Conservation (phyloP, 2,888 invertebrate genomes). For the Macropis europaea region DNA sequence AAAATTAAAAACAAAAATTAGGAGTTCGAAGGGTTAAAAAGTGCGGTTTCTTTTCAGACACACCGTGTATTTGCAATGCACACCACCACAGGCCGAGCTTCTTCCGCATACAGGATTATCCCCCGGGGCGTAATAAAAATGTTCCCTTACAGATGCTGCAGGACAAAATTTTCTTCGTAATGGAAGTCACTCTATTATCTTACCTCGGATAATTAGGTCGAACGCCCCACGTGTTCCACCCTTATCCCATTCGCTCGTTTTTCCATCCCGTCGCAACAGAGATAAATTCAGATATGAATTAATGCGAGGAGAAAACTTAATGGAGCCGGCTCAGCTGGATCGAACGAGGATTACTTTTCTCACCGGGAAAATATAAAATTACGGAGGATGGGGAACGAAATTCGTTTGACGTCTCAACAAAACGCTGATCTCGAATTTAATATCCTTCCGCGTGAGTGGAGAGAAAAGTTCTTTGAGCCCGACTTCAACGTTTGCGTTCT, state of each 20-base stretch:
- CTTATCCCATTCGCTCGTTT: neutral
- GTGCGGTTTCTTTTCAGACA: too few relatives aligned
- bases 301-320: slow-evolving; percentile 21
- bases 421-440: neutral
- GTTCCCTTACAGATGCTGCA: slow-evolving; percentile 37
- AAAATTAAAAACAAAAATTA: too few relatives aligned
- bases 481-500: neutral
- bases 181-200: slow-evolving; percentile 52
- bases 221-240: slow-evolving; percentile 16
- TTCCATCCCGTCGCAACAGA: neutral
- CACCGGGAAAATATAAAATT: slow-evolving; percentile 18
- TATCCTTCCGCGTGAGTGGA: neutral
- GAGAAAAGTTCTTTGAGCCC: neutral
- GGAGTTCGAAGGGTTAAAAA: too few relatives aligned
- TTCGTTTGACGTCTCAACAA: slow-evolving; percentile 5
- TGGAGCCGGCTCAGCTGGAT: slow-evolving; percentile 18
- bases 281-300: slow-evolving; percentile 44
- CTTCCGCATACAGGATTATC: slow-evolving; percentile 20
- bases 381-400: neutral
- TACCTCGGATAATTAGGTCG: slow-evolving; percentile 49
- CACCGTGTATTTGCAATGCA: slow-evolving; percentile 21
- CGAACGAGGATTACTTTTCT: slow-evolving; percentile 23
- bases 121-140: slow-evolving; percentile 39
- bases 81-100: neutral
- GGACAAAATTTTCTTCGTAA: slow-evolving; percentile 44